Percentiles rank a stretch among this genome's conserved stretches.
These are phyloP conservation scores for Leistus spinibarbis DNA, from an alignment of 2,888 invertebrate species.

Conservation along the genomic window DNA sequence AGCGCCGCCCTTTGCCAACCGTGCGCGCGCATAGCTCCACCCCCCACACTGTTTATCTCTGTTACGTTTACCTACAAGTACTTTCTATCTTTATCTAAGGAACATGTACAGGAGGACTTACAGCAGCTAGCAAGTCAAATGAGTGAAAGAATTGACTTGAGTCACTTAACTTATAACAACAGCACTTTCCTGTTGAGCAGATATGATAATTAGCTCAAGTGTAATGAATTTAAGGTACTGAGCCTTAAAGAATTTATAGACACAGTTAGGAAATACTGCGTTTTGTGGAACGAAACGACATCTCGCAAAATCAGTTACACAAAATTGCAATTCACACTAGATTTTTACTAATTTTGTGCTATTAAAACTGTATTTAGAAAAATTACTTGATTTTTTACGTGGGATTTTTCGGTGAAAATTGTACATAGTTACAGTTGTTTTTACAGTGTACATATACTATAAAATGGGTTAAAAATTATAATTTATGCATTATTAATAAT, in stretches of 20 bases:
- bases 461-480: no score
- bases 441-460: no score
- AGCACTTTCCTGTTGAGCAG: not conserved
- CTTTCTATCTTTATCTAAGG: conserved; percentile 38
- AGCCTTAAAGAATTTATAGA: not conserved
- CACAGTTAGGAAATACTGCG: no score
- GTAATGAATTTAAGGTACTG: not conserved
- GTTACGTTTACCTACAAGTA: conserved; percentile 40
- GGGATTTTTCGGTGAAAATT: no score
- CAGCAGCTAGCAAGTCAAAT: conserved; percentile 57
- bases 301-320: no score
- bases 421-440: no score
- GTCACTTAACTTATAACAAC: not conserved
- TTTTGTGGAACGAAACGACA: no score
- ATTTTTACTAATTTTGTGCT: no score
- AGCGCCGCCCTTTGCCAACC: conserved; percentile 3
- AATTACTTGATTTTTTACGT: no score
- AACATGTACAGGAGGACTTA: conserved; percentile 50
- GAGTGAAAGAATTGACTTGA: conserved; percentile 46
- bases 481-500: no score
- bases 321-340: no score
- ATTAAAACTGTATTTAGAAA: no score
- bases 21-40: conserved; percentile 25
- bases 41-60: conserved; percentile 43
- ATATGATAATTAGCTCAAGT: not conserved